Conservation (phyloP, 1,140 invertebrate species). For the Paramacrobiotus metropolitanus region DNA sequence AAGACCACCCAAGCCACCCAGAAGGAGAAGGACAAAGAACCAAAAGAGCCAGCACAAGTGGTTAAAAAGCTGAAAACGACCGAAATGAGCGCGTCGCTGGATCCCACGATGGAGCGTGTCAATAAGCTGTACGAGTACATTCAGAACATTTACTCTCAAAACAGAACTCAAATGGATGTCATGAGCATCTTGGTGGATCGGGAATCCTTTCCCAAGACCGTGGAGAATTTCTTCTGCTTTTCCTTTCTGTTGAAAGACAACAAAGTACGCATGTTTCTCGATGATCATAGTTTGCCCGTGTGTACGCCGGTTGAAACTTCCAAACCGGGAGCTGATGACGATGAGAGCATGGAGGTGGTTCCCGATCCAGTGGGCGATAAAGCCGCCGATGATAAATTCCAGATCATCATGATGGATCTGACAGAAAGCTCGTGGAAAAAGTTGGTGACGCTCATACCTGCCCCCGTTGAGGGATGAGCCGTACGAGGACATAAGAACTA, state of each 20-base stretch:
- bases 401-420: slow-evolving; percentile 1
- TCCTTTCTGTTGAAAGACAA: slow-evolving; percentile 3
- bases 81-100: neutral
- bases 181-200: neutral
- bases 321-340: neutral
- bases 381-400: neutral
- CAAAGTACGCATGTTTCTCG: neutral
- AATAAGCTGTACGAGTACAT: neutral
- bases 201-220: neutral
- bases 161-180: neutral
- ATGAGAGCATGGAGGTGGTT: neutral
- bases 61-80: neutral
- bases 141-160: neutral
- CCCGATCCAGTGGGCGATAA: neutral
- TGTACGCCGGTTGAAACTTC: neutral
- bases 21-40: neutral
- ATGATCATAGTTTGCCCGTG: neutral
- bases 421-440: neutral
- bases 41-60: neutral
- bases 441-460: neutral
- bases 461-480: neutral
- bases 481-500: no score
- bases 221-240: slow-evolving; percentile 5
- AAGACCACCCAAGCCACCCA: neutral
- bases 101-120: neutral